Evolutionary conservation across 2,797 vertebrate genomes (phyloP).

Genomic region (Lemur catta): DNA sequence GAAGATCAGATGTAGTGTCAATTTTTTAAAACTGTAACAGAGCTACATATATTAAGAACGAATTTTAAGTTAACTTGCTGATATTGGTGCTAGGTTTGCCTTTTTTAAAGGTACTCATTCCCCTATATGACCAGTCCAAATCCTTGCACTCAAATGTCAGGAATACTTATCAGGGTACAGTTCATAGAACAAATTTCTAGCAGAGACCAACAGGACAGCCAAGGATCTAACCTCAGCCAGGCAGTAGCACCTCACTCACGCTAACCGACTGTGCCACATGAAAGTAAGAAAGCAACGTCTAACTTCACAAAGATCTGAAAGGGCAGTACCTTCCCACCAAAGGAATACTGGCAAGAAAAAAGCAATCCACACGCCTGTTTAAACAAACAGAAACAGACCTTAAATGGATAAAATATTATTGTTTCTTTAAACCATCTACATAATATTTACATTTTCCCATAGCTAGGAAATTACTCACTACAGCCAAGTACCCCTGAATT

Average conservation of each 20-base stretch:
- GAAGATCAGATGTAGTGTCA: not conserved
- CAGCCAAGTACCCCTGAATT: not conserved
- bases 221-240: not conserved
- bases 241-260: not conserved
- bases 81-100: not conserved
- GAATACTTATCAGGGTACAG: not conserved
- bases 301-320: not conserved
- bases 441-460: slow-evolving; percentile 65
- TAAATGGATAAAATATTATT: not conserved
- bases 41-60: not conserved
- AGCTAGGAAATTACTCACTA: slow-evolving; percentile 40
- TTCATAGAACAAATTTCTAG: not conserved
- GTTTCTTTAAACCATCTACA: slow-evolving; percentile 57
- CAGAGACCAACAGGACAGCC: not conserved
- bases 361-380: not conserved
- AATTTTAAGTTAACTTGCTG: not conserved
- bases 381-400: slow-evolving; percentile 47
- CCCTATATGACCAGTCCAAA: not conserved
- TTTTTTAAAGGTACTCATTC: not conserved
- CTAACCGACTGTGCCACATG: accelerated
- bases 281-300: not conserved
- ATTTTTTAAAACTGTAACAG: not conserved
- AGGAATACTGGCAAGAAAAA: slow-evolving; percentile 7
- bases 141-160: not conserved
- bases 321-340: not conserved